Percentiles rank a stretch among this genome's conserved stretches.
These are phyloP conservation scores for Psilopogon haemacephalus DNA, from an alignment of 2,113 vertebrate species.

Conservation along the genomic window DNA sequence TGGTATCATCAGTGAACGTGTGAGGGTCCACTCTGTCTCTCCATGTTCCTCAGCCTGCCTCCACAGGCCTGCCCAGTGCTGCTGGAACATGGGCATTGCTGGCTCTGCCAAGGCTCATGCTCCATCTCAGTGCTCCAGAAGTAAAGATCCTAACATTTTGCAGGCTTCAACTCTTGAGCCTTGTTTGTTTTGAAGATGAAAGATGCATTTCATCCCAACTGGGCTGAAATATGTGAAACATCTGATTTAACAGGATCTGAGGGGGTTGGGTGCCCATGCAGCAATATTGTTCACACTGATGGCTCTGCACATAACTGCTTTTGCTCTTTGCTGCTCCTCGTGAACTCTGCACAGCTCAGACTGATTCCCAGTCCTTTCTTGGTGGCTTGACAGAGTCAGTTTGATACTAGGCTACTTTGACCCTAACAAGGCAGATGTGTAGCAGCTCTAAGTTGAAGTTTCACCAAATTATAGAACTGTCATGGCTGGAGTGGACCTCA, in stretches of 20 bases:
- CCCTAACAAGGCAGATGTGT: background rate
- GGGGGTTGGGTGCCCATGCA: background rate
- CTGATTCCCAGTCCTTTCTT: background rate
- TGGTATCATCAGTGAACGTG: too few species aligned
- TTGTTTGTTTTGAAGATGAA: slow-evolving; percentile 23
- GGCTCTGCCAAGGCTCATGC: background rate
- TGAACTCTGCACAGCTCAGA: background rate
- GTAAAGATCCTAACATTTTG: background rate
- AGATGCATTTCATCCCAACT: background rate
- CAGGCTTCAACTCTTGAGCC: background rate
- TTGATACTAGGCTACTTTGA: background rate
- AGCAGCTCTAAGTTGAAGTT: too few species aligned
- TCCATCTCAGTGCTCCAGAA: background rate
- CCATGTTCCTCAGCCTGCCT: background rate
- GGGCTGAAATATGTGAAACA: slow-evolving; percentile 10
- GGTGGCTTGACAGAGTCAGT: background rate
- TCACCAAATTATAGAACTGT: too few species aligned
- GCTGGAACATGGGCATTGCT: background rate
- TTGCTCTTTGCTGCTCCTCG: background rate
- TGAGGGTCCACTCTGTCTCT: too few species aligned
- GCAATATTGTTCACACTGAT: background rate
- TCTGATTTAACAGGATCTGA: slow-evolving; percentile 2
- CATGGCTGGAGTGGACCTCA: too few species aligned
- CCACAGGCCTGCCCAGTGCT: rapidly evolving
- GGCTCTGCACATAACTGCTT: slow-evolving; percentile 37